Evolutionary conservation across 2,888 invertebrate species (phyloP).

Genomic region (Epinotia ramella): DNA sequence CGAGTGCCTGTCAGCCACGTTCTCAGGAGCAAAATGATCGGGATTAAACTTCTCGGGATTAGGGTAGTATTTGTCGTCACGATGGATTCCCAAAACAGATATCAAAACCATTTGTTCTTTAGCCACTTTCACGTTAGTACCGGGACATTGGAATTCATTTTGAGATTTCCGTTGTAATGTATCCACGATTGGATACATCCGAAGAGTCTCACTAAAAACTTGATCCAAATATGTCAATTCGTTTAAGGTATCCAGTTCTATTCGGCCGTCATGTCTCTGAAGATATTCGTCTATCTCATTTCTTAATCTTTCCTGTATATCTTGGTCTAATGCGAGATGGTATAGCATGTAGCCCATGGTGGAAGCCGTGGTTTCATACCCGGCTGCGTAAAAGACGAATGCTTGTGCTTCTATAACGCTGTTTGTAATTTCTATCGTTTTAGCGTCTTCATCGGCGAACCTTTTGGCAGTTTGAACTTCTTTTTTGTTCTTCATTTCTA

Average conservation of each 20-base stretch:
- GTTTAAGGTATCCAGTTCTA: constrained; percentile 18
- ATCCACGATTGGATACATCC: constrained; percentile 13
- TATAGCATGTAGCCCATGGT: constrained; percentile 63
- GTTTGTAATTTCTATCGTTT: constrained; percentile 54
- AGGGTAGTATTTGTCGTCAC: constrained; percentile 49
- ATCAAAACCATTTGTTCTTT: constrained; percentile 43
- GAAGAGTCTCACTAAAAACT: constrained; percentile 16
- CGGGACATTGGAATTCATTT: constrained; percentile 45
- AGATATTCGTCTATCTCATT: constrained; percentile 29
- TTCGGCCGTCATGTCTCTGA: background rate
- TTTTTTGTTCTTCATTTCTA: constrained; percentile 58
- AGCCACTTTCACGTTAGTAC: constrained; percentile 45
- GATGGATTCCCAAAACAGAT: constrained; percentile 46
- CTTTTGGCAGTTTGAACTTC: constrained; percentile 46
- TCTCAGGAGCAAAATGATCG: constrained; percentile 50
- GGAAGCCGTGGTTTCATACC: constrained; percentile 72
- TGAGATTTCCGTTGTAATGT: constrained; percentile 29
- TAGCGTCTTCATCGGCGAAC: constrained; percentile 20
- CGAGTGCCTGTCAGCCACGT: constrained; percentile 39
- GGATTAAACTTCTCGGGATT: constrained; percentile 51
- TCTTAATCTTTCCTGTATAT: constrained; percentile 58
- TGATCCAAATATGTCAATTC: constrained; percentile 20
- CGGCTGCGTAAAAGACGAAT: constrained; percentile 67
- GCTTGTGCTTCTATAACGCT: constrained; percentile 60
- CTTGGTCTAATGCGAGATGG: constrained; percentile 63